A percentile compares a stretch with the other conserved stretches of the same genome.
These are phyloP conservation scores for Ibycter americanus DNA, from an alignment of 2,797 vertebrate genomes.

Conservation along the genomic window DNA sequence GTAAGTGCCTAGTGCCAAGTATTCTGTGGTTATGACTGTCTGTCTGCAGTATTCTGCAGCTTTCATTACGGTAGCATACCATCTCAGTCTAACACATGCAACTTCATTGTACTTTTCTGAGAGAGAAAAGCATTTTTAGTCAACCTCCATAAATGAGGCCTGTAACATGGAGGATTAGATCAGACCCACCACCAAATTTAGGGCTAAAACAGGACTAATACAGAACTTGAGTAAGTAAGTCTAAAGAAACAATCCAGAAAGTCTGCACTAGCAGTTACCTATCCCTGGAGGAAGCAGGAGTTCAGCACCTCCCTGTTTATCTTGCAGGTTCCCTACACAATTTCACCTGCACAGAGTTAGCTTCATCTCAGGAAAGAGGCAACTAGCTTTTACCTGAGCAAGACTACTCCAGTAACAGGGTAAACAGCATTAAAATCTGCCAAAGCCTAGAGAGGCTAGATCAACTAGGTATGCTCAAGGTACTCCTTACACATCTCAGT, in stretches of 20 bases:
- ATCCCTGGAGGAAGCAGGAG: background rate
- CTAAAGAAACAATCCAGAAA: background rate
- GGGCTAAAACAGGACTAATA: background rate
- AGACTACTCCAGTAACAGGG: background rate
- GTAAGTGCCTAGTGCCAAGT: background rate
- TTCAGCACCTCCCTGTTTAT: background rate
- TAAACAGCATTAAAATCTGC: background rate
- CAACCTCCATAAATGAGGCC: background rate
- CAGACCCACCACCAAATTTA: background rate
- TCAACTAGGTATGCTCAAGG: background rate
- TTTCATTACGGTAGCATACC: background rate
- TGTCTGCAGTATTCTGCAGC: background rate
- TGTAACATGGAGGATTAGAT: background rate
- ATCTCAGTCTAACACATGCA: background rate
- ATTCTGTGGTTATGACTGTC: background rate
- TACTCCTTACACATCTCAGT: background rate
- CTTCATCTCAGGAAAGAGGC: background rate
- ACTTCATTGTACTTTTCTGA: background rate
- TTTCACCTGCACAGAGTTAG: background rate
- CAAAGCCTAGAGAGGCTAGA: background rate
- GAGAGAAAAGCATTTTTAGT: background rate
- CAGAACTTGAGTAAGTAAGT: background rate
- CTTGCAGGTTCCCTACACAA: background rate
- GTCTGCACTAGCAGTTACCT: background rate
- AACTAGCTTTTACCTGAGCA: background rate